Conservation (phyloP, 2,797 vertebrate genomes). For the Argyrosomus regius region DNA sequence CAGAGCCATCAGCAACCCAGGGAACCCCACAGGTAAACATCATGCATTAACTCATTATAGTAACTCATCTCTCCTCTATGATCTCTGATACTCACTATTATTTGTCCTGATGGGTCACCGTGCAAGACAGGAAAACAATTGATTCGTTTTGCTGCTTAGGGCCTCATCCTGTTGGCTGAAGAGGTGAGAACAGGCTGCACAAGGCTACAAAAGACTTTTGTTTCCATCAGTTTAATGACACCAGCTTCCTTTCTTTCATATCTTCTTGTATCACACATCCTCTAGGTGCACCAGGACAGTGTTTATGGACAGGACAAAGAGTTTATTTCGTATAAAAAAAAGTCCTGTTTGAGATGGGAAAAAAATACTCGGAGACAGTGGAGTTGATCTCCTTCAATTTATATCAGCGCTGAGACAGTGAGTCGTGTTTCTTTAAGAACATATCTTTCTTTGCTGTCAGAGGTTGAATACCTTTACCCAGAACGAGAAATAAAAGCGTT, state of each 20-base stretch:
- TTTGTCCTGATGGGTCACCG: constrained; percentile 82
- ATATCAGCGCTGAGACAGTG: constrained; percentile 85
- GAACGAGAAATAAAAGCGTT: too few relatives aligned
- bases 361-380: constrained; percentile 72
- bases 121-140: constrained; percentile 88
- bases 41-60: not conserved
- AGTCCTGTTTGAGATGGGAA: constrained; percentile 88
- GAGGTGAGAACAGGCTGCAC: constrained; percentile 80
- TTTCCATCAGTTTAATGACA: not conserved
- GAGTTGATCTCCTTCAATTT: constrained; percentile 89
- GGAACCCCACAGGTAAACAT: constrained; percentile 82
- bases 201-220: not conserved
- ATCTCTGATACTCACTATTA: not conserved
- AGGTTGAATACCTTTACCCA: too few relatives aligned
- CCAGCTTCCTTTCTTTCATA: not conserved
- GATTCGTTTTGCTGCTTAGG: constrained; percentile 88
- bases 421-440: not conserved
- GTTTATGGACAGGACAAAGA: constrained; percentile 79
- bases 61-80: too few relatives aligned
- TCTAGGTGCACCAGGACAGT: constrained; percentile 90
- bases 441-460: not conserved
- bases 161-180: constrained; percentile 88
- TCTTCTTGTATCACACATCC: not conserved
- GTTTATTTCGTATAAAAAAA: constrained; percentile 90
- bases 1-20: constrained; percentile 81